Percentiles rank a stretch among this genome's conserved stretches.
These are phyloP conservation scores for Marmota monax DNA, from an alignment of 2,113 vertebrate genomes.

Conservation along the genomic window DNA sequence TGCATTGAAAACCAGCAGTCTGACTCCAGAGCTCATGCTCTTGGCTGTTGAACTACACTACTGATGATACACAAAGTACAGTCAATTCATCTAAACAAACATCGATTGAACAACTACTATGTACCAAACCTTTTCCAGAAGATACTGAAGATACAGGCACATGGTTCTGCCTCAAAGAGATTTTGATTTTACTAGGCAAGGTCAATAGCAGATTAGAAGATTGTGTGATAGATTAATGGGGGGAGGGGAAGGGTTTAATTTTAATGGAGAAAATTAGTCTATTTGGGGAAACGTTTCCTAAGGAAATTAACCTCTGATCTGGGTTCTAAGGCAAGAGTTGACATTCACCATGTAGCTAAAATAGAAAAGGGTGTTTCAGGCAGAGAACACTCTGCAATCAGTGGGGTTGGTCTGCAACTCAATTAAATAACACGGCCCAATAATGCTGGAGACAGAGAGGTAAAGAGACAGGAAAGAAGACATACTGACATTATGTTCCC, in stretches of 20 bases:
- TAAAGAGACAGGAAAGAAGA: not conserved
- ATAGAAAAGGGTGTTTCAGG: not conserved
- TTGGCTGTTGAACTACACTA: not conserved
- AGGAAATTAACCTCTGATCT: not conserved
- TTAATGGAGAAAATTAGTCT: constrained; percentile 6
- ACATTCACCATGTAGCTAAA: not conserved
- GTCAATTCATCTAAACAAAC: not conserved
- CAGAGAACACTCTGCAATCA: not conserved
- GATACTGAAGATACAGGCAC: not conserved
- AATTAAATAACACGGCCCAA: not conserved
- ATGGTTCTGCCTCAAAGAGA: not conserved
- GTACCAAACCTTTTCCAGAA: not conserved
- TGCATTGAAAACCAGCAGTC: not conserved
- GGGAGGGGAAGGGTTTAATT: not conserved
- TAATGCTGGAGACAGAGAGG: not conserved
- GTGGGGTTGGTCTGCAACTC: not conserved
- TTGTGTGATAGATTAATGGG: not conserved
- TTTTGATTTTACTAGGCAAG: not conserved
- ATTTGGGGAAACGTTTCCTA: not conserved
- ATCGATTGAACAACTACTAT: not conserved
- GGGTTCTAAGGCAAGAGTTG: not conserved
- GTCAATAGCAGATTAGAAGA: constrained; percentile 30
- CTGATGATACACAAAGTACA: not conserved
- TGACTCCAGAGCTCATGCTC: not conserved
- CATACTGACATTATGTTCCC: not conserved